These are phyloP conservation scores for Drosophila merina DNA, from an alignment of 2,888 invertebrate genomes.

Conservation along the genomic window DNA sequence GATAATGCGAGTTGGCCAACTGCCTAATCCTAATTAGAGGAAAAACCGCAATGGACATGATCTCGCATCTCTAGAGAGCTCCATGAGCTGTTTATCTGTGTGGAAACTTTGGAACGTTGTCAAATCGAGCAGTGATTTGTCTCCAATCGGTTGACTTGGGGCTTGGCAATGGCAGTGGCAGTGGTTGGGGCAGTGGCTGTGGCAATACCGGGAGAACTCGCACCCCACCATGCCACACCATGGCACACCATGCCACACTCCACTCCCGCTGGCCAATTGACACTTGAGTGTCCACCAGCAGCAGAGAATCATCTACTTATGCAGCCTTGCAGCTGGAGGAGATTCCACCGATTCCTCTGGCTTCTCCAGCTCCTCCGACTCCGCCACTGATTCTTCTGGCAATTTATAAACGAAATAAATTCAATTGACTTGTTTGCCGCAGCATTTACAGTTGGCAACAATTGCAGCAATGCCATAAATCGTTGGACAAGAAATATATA, in stretches of 20 bases:
- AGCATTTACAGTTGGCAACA: constrained; percentile 80
- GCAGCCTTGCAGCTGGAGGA: constrained; percentile 25
- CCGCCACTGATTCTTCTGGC: constrained; percentile 50
- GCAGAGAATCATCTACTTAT: constrained; percentile 33
- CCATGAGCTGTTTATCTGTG: constrained; percentile 24
- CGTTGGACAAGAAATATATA: constrained; percentile 53
- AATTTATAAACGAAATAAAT: constrained; percentile 80
- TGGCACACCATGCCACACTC: background rate
- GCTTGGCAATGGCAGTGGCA: constrained; percentile 11
- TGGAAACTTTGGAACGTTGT: constrained; percentile 54
- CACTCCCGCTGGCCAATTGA: constrained; percentile 49
- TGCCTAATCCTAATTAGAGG: background rate
- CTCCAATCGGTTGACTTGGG: constrained; percentile 53
- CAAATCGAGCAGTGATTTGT: constrained; percentile 76
- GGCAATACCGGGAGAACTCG: constrained; percentile 6
- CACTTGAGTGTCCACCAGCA: constrained; percentile 33
- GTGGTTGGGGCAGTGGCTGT: background rate
- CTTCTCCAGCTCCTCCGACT: constrained; percentile 5
- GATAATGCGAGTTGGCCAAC: constrained; percentile 4
- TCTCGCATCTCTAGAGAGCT: constrained; percentile 36
- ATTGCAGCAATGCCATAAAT: constrained; percentile 80
- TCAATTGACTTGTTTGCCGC: constrained; percentile 80
- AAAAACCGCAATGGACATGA: constrained; percentile 8
- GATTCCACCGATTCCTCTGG: constrained; percentile 15
- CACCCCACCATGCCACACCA: background rate